phyloP scores from a whole-genome alignment of 2,113 vertebrate genomes.

The Speoplatyrhinus poulsoni region DNA sequence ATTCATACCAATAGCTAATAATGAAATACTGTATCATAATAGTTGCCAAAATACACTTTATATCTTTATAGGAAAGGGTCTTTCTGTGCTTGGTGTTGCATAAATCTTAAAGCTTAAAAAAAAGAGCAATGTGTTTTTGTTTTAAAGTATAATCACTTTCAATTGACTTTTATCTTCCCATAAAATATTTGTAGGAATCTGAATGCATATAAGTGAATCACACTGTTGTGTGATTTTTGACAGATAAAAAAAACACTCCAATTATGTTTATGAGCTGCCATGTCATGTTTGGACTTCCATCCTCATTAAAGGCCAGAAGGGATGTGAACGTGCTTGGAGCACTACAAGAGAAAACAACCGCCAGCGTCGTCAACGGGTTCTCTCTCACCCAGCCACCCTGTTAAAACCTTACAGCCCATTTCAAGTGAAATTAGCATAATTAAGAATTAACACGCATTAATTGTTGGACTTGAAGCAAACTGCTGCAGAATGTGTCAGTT shows the following conservation, averaged over 20 bases:
- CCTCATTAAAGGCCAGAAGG: slow-evolving; percentile 69
- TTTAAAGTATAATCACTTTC: too few relatives aligned
- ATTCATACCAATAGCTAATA: too few relatives aligned
- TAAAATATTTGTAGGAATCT: slow-evolving; percentile 15
- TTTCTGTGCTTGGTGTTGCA: too few relatives aligned
- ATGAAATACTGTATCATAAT: too few relatives aligned
- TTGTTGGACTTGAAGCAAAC: slow-evolving; percentile 95
- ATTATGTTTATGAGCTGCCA: slow-evolving; percentile 63
- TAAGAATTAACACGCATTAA: slow-evolving; percentile 99
- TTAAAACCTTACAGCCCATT: slow-evolving; percentile 86
- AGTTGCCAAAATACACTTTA: too few relatives aligned
- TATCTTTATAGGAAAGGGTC: too few relatives aligned
- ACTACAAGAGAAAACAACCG: slow-evolving; percentile 81
- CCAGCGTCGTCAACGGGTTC: slow-evolving; percentile 77
- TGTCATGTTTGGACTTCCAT: slow-evolving; percentile 71
- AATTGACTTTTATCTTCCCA: background rate
- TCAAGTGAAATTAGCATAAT: slow-evolving; percentile 95
- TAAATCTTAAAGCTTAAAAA: too few relatives aligned
- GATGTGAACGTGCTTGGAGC: slow-evolving; percentile 73
- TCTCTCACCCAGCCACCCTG: slow-evolving; percentile 87
- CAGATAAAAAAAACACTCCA: slow-evolving; percentile 55
- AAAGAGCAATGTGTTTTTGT: background rate
- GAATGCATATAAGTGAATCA: slow-evolving; percentile 44
- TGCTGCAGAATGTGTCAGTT: slow-evolving; percentile 91
- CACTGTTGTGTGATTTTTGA: slow-evolving; percentile 40